Evolutionary conservation across 2,797 vertebrate genomes (phyloP).

Genomic region (Ibycter americanus): DNA sequence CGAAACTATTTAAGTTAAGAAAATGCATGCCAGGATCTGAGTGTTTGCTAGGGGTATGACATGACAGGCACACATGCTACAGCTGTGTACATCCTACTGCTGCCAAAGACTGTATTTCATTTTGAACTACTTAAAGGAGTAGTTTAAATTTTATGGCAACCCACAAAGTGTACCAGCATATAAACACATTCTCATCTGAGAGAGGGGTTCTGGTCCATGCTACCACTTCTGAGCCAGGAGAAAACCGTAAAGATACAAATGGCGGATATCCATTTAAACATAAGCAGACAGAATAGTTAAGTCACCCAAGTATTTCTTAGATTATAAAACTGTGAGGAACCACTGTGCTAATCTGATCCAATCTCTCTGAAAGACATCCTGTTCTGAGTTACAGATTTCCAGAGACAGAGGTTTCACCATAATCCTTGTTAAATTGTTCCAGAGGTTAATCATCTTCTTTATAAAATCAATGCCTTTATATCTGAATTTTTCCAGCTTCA

Average conservation of each 20-base stretch:
- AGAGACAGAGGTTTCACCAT: not conserved
- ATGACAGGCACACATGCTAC: constrained; percentile 62
- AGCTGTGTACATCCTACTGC: constrained; percentile 42
- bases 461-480: constrained; percentile 23
- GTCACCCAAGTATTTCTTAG: not conserved
- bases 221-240: not conserved
- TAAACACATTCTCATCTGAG: constrained; percentile 26
- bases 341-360: not conserved
- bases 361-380: not conserved
- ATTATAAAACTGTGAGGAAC: not conserved
- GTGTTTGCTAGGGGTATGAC: constrained; percentile 38
- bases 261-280: not conserved
- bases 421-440: not conserved
- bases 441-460: constrained; percentile 16
- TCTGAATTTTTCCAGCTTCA: not conserved
- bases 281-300: not conserved
- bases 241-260: not conserved
- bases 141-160: constrained; percentile 50
- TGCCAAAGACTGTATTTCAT: constrained; percentile 53
- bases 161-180: constrained; percentile 27
- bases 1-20: constrained; percentile 64
- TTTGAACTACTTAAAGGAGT: constrained; percentile 40
- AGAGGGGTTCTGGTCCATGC: not conserved
- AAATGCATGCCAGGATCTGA: constrained; percentile 52
- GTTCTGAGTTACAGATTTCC: not conserved